phyloP scores from a whole-genome alignment of 2,888 invertebrate genomes.

The Hirtodrosophila cameraria region DNA sequence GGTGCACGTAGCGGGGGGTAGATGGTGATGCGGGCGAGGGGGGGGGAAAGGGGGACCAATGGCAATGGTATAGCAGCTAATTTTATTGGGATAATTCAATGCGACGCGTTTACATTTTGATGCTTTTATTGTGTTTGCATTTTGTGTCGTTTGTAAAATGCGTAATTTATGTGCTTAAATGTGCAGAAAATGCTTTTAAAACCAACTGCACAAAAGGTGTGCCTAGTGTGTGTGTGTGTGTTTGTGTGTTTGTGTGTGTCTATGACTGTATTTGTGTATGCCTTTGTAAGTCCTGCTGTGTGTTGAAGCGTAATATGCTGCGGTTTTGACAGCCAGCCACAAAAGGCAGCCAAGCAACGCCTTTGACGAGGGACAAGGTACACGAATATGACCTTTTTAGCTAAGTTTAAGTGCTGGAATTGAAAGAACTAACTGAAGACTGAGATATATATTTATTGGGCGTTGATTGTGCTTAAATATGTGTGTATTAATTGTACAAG shows the following conservation, averaged over 20 bases:
- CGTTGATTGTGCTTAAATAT: conserved; percentile 5
- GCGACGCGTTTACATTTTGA: conserved; percentile 47
- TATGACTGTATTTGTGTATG: conserved; percentile 7
- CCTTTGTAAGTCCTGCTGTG: conserved; percentile 23
- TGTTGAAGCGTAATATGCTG: conserved; percentile 64
- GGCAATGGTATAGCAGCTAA: conserved; percentile 19
- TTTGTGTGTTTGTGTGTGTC: background rate
- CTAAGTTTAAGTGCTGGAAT: conserved; percentile 46
- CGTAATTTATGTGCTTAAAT: conserved; percentile 69
- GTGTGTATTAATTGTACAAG: conserved; percentile 56
- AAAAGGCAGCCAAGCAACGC: conserved; percentile 29
- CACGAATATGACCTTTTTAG: conserved; percentile 48
- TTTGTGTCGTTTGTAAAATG: conserved; percentile 40
- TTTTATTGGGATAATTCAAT: conserved; percentile 65
- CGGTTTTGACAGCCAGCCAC: conserved; percentile 51
- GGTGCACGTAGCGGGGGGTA: background rate
- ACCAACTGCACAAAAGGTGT: conserved; percentile 62
- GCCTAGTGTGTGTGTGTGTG: background rate
- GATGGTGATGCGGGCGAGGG: background rate
- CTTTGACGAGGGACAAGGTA: conserved; percentile 67
- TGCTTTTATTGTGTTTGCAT: conserved; percentile 56
- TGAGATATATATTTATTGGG: conserved; percentile 8
- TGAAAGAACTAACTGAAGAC: conserved; percentile 16
- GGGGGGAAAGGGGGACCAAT: background rate
- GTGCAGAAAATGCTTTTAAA: conserved; percentile 72